Percentiles rank a stretch among this genome's conserved stretches.
phyloP scores from a whole-genome alignment of 1,140 invertebrate species.

The Acyrthosiphon pisum region DNA sequence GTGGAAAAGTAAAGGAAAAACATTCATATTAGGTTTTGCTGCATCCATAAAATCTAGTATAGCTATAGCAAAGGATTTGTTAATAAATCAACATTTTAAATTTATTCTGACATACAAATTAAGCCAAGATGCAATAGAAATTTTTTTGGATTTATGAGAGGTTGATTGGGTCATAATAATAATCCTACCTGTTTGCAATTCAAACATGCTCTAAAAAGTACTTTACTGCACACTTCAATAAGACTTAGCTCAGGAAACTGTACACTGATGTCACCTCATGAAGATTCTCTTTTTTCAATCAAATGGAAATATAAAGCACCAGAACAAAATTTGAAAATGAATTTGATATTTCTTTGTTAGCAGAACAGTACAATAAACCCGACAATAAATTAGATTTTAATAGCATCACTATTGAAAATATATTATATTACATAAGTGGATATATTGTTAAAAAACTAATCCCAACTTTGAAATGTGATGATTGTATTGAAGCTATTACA shows the following conservation, averaged over 20 bases:
- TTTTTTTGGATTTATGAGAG: constrained; percentile 32
- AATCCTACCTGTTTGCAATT: constrained; percentile 31
- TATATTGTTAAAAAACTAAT: constrained; percentile 4
- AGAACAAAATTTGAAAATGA: neutral
- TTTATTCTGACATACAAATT: constrained; percentile 41
- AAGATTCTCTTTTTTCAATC: constrained; percentile 33
- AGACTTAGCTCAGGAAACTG: neutral
- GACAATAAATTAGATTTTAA: neutral
- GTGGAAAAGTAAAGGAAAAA: no score
- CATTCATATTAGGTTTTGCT: no score
- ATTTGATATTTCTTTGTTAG: neutral
- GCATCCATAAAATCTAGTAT: no score
- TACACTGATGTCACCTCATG: neutral
- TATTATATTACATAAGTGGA: constrained; percentile 25
- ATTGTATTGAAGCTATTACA: neutral
- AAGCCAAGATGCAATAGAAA: constrained; percentile 26
- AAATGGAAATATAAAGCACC: constrained; percentile 38
- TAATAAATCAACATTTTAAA: constrained; percentile 12
- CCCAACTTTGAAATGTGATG: neutral
- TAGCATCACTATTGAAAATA: constrained; percentile 11
- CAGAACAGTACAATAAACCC: neutral
- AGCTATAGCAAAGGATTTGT: no score
- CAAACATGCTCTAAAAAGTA: neutral
- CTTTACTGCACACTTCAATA: neutral
- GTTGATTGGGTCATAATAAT: neutral